Evolutionary conservation across 1,140 invertebrate genomes (phyloP), one percentile per base, ranked within the genome.

Genomic region (Danaus melanippus): DNA sequence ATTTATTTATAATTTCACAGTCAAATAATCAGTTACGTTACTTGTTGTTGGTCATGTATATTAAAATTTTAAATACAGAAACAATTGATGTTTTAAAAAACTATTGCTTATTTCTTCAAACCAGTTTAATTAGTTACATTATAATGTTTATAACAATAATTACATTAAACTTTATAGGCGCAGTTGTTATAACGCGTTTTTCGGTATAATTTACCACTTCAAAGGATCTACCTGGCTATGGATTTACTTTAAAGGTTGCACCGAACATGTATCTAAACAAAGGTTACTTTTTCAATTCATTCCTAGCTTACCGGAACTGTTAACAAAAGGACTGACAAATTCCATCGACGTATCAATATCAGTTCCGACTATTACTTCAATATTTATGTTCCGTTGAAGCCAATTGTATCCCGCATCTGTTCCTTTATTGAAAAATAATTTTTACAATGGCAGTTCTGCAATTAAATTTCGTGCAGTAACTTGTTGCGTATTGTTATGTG

Each of bases 351-450:
- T 81, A 81, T 82, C 79, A 69, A 69, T 84, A 76, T 76, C 81
- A 78, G 77, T 79, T 81, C 73, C 77, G 77, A 81, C 78, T 84
- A 81, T 78, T 82, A 80, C 69, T 58, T 70, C 66, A 77, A 80
- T 84, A 80, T 84, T 84, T 82, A 75, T 74, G 67, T 76, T 69
- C 66, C 74, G 74, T 82, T 76, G 69, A 69, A 69, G 56, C 64
- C 61, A 67, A 74, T 84, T 82, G 74, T 65, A 54, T 48, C 42
- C 46, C 53, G 50, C 59, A 59, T 65, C 57, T 60, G 54, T 54
- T 56, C 51, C 52, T 50, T 9, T 53, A 56, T 56, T 52, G 54
- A 42, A 64, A 56, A 59, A 54, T 57, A 54, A 63, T 62, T 63
- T 32, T 67, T 60, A 53, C 52, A 58, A 69, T 58, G 60, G 51